Percentiles rank a stretch among this genome's conserved stretches.
phyloP scores from a whole-genome alignment of 2,888 invertebrate species.

The Mamestra brassicae region DNA sequence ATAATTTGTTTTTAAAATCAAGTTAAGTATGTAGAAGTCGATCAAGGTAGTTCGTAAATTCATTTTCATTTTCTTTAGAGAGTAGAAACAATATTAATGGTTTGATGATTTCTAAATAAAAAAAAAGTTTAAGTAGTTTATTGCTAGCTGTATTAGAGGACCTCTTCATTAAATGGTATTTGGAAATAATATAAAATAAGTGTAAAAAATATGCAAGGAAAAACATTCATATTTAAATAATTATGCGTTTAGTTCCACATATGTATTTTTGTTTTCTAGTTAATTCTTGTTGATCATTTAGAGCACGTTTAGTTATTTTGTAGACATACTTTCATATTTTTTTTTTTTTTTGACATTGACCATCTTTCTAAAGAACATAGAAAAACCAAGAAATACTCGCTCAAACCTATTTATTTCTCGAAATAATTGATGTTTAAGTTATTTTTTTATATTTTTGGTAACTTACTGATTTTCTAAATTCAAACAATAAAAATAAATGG shows the following conservation, averaged over 20 bases:
- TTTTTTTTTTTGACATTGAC: not conserved
- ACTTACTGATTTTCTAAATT: conserved; percentile 48
- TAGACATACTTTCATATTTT: too few species aligned
- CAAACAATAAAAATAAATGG: conserved; percentile 14
- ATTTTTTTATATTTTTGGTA: conserved; percentile 43
- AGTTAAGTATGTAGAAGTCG: too few species aligned
- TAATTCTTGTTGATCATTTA: too few species aligned
- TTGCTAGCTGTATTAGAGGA: not conserved
- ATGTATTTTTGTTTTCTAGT: too few species aligned
- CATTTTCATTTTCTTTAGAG: not conserved
- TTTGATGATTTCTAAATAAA: too few species aligned
- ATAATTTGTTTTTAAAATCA: too few species aligned
- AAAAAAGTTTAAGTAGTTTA: too few species aligned
- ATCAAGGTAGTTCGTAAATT: not conserved
- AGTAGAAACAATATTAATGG: too few species aligned
- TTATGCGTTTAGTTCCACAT: too few species aligned
- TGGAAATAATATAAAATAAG: not conserved
- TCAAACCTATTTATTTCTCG: conserved; percentile 67
- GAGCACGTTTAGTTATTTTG: too few species aligned
- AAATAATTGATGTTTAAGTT: conserved; percentile 57
- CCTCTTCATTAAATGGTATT: not conserved
- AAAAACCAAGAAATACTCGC: conserved; percentile 42
- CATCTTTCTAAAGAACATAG: conserved; percentile 24
- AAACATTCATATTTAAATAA: too few species aligned
- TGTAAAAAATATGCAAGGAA: not conserved